phyloP scores from a whole-genome alignment of 1,140 invertebrate species.

The Euschistus heros region DNA sequence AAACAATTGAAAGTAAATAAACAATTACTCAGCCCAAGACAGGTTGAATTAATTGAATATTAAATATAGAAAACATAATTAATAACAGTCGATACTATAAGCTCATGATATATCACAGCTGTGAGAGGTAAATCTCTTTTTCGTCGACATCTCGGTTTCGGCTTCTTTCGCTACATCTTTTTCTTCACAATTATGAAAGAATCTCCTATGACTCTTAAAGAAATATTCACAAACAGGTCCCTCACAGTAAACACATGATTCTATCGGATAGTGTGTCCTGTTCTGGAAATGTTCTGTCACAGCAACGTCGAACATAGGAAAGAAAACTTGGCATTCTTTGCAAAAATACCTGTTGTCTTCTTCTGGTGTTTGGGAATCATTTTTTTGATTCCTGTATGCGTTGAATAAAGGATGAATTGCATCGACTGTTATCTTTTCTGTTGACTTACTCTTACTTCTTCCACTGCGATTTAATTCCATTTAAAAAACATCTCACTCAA shows the following conservation, averaged over 20 bases:
- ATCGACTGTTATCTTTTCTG: slow-evolving; percentile 11
- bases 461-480: neutral
- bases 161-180: neutral
- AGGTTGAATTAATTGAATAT: too few species aligned
- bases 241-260: slow-evolving; percentile 22
- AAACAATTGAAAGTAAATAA: too few species aligned
- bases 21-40: too few species aligned
- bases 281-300: slow-evolving; percentile 20
- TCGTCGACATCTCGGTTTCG: too few species aligned
- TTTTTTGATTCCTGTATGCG: slow-evolving; percentile 2
- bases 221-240: slow-evolving; percentile 25
- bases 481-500: neutral
- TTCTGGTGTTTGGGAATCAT: neutral
- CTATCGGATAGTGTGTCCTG: slow-evolving; percentile 16
- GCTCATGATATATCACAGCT: too few species aligned
- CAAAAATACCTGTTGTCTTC: slow-evolving; percentile 19
- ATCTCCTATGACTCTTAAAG: neutral
- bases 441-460: neutral
- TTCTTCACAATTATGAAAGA: slow-evolving; percentile 21
- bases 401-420: slow-evolving; percentile 22
- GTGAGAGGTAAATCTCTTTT: too few species aligned
- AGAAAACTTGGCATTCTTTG: slow-evolving; percentile 16
- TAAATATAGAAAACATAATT: too few species aligned
- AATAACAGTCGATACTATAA: too few species aligned
- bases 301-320: neutral